Percentiles rank a stretch among this genome's conserved stretches.
Conservation (phyloP, 2,113 vertebrate species). For the Rattus norvegicus region GRCr8 NC_086027.1:43276501-43277000, state of each 20-base stretch:
- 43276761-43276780: not conserved
- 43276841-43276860: not conserved
- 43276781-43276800: not conserved
- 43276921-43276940: not conserved
- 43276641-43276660: not conserved
- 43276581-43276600: not conserved
- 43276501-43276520: not conserved
- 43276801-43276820: not conserved
- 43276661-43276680: not conserved
- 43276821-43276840: not conserved
- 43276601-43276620: not conserved
- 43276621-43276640: not conserved
- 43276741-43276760: not conserved
- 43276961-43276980: not conserved
- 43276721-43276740: not conserved
- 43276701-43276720: no score
- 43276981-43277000: no score
- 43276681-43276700: no score
- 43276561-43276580: not conserved
- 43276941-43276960: no score
- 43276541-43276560: not conserved
- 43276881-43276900: not conserved
- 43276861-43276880: not conserved
- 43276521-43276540: not conserved
- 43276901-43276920: not conserved